Conservation (phyloP, 2,888 invertebrate species). For the Nowickia ferox region DNA sequence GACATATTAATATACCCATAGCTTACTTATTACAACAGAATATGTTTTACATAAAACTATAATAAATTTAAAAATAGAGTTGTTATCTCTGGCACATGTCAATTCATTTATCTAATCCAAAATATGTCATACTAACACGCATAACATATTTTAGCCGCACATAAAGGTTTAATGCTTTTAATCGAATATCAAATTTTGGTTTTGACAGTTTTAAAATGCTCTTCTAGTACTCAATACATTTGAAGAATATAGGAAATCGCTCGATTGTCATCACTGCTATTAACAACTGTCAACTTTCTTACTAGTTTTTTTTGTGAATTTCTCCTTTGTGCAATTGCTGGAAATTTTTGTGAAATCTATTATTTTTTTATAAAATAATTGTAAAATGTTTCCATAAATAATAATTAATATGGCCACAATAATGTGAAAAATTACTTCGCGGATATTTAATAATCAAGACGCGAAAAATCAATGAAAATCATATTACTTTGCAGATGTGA, state of each 20-base stretch:
- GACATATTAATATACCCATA: too few species aligned
- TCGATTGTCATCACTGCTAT: conserved; percentile 15
- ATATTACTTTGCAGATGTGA: conserved; percentile 21
- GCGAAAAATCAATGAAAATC: conserved; percentile 57
- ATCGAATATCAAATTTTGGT: too few species aligned
- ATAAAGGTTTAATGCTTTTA: too few species aligned
- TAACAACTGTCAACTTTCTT: conserved; percentile 59
- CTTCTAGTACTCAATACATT: too few species aligned
- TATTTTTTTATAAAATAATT: conserved; percentile 47
- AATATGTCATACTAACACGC: too few species aligned
- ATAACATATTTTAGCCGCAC: too few species aligned
- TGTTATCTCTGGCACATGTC: too few species aligned
- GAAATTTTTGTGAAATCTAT: conserved; percentile 56
- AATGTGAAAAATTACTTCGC: conserved; percentile 25
- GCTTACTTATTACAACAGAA: too few species aligned
- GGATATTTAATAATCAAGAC: conserved; percentile 29
- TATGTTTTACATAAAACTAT: too few species aligned
- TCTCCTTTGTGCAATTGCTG: conserved; percentile 66
- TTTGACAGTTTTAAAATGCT: too few species aligned
- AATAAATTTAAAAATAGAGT: too few species aligned
- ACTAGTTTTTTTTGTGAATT: conserved; percentile 54
- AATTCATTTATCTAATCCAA: too few species aligned
- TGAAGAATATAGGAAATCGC: background rate
- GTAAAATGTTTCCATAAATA: conserved; percentile 46
- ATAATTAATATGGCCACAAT: conserved; percentile 29